A percentile compares a stretch with the other conserved stretches of the same genome.
Evolutionary conservation across 2,113 vertebrate genomes (phyloP).

Genomic region (Hyperopisus bebe): DNA sequence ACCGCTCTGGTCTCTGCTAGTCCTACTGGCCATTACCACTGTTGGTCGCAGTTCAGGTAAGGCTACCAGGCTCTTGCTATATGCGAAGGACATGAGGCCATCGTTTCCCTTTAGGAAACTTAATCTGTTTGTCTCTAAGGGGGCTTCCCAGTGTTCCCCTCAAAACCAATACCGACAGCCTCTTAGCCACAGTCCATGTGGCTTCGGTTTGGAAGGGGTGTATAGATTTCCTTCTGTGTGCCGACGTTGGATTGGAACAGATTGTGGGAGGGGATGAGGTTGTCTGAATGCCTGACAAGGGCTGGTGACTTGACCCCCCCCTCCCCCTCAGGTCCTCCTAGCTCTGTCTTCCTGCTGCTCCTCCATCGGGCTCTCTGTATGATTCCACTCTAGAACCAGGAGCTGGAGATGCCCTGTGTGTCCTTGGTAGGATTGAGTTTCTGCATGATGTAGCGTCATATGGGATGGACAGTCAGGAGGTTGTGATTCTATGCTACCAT

Average conservation of each 20-base stretch:
- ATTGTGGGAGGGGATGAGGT: background rate
- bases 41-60: slow-evolving; percentile 54
- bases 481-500: background rate
- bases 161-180: slow-evolving; percentile 6
- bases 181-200: background rate
- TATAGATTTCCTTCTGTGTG: background rate
- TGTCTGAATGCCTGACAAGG: background rate
- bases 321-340: background rate
- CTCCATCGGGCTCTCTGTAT: background rate
- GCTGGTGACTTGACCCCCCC: background rate
- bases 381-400: background rate
- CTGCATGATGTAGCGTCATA: background rate
- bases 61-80: background rate
- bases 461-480: background rate
- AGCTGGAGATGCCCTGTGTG: background rate
- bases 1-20: slow-evolving; percentile 37
- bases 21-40: slow-evolving; percentile 41
- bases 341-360: background rate
- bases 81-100: background rate
- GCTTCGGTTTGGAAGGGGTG: background rate
- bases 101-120: background rate
- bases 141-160: background rate
- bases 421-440: slow-evolving; percentile 1
- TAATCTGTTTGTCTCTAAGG: background rate
- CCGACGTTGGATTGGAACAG: background rate